A percentile compares a stretch with the other conserved stretches of the same genome.
Evolutionary conservation across 2,797 vertebrate species (phyloP).

Genomic region (Dicrostonyx torquatus): DNA sequence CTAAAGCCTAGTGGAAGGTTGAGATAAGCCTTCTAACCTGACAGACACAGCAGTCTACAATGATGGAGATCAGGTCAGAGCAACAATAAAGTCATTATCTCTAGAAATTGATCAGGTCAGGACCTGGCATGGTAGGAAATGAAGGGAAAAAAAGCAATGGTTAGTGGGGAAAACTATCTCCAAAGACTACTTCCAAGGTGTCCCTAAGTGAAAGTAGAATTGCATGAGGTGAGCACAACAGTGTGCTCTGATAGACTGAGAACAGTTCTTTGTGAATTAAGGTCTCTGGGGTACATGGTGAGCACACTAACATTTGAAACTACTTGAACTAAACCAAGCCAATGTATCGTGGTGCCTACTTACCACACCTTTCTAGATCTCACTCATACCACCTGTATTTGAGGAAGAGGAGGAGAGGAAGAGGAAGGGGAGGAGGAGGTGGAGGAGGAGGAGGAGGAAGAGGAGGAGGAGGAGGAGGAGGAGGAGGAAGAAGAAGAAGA

Average conservation of each 20-base stretch:
- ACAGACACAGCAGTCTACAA: neutral
- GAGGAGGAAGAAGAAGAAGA: too few relatives aligned
- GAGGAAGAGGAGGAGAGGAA: neutral
- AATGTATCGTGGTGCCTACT: neutral
- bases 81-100: neutral
- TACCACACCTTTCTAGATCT: neutral
- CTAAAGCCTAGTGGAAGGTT: neutral
- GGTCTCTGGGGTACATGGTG: neutral
- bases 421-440: too few relatives aligned
- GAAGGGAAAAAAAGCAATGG: neutral
- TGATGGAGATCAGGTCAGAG: neutral
- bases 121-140: neutral
- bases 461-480: fast-evolving
- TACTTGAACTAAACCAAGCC: neutral
- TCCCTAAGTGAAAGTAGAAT: neutral
- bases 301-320: neutral
- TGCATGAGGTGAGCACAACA: neutral
- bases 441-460: fast-evolving
- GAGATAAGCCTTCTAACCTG: neutral
- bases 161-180: neutral
- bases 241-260: neutral
- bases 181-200: neutral
- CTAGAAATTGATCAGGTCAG: neutral
- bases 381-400: neutral
- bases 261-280: neutral